Conservation (phyloP, 2,888 invertebrate species). For the Dinocampus coccinellae region DNA sequence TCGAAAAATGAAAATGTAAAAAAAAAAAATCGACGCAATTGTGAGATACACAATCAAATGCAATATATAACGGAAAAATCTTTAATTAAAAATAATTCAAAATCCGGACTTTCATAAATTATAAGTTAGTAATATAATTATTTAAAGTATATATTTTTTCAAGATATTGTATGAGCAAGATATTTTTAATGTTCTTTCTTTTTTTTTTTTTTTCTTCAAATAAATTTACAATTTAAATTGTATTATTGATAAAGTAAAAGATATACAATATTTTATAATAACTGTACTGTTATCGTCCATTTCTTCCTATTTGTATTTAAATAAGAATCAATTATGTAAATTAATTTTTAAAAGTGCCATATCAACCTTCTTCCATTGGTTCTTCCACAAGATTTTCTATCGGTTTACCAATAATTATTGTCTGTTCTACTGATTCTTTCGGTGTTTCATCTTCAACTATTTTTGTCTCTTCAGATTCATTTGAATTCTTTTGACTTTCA, state of each 20-base stretch:
- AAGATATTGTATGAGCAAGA: neutral
- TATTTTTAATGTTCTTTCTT: neutral
- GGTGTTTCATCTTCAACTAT: neutral
- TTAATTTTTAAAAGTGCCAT: neutral
- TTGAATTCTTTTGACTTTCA: conserved; percentile 38
- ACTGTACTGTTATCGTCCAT: neutral
- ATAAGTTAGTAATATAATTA: neutral
- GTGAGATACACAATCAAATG: neutral
- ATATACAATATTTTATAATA: neutral
- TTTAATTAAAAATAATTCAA: neutral
- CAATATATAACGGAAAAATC: neutral
- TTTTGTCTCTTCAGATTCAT: neutral
- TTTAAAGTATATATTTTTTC: neutral
- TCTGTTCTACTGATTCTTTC: conserved; percentile 12
- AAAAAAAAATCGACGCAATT: neutral
- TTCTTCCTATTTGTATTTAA: neutral
- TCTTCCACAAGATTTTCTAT: conserved; percentile 42
- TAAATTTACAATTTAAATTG: neutral
- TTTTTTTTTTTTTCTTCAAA: neutral
- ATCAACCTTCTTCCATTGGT: conserved; percentile 51
- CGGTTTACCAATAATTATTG: conserved; percentile 31
- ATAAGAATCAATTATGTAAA: neutral
- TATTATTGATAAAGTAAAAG: neutral
- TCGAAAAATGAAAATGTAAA: conserved; percentile 2
- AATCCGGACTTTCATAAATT: neutral